Base-by-base conservation (phyloP, 2,113 vertebrate species). In the Pseudorhombus dupliciocellatus region DNA sequence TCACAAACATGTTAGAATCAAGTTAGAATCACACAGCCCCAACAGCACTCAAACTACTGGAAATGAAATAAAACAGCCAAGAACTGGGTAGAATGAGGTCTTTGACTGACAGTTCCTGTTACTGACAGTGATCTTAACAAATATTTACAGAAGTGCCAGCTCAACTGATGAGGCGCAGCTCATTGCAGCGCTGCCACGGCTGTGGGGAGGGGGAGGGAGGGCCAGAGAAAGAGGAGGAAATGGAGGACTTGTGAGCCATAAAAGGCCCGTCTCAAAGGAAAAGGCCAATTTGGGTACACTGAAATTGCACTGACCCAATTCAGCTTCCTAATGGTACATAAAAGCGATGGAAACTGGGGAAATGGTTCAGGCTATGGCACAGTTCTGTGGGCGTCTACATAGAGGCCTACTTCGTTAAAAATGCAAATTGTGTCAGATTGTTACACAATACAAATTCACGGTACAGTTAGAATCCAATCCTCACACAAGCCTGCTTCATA, bases 221-320 rank as follows among this genome's bases (percentile, higher is more conserved):
- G 61, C 48, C 62, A 73, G 74, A 86, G 66, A 86, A 73, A 69
- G 75, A 84, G 46, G 48, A 85, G 84, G 87, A 90, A 89, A 85
- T 81, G 64, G 84, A 84, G 77, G 80, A 77, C 84, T 83, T 57
- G 75, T 59, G 84, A 87, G 85, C 84, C 90, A 87, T 87, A 89
- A 90, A 87, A 81, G 89, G 80, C 88, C 63, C 0, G 83, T 91
- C 91, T 89, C 90, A 76, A 74, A 88, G 87, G 91, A 90, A 86
- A 85, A 83, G 77, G 87, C 84, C 79, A 80, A 90, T 90, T 91
- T 88, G 83, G 85, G 81, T 72, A 73, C 78, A 69, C 78, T 31
- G 69, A 78, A 87, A 86, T 83, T 84, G 73, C 74, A 59, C 68
- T 79, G 91, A 90, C 90, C 90, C 75, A 90, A 71, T 91, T 91